Percentiles rank a stretch among this genome's conserved stretches.
These are phyloP conservation scores for Limnephilus auricula DNA, from an alignment of 2,888 invertebrate species.

Conservation along the genomic window DNA sequence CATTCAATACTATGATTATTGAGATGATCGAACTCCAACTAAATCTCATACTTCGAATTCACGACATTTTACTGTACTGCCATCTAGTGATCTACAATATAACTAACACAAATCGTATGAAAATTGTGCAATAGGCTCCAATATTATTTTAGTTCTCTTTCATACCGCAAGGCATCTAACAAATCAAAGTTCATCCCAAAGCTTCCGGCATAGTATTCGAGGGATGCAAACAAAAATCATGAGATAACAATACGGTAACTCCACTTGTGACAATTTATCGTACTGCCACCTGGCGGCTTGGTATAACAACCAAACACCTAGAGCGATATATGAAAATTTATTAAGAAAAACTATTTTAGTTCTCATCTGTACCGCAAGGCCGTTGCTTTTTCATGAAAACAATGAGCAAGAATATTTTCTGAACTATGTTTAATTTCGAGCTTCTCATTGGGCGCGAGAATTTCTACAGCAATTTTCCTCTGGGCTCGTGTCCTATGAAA, in stretches of 20 bases:
- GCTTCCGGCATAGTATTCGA: constrained; percentile 10
- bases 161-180: neutral
- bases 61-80: neutral
- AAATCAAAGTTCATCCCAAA: neutral
- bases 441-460: constrained; percentile 52
- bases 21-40: neutral
- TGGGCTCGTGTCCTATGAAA: constrained; percentile 41
- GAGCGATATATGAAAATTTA: neutral
- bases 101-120: neutral
- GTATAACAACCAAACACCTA: neutral
- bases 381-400: neutral
- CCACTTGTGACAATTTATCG: neutral
- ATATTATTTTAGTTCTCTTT: neutral
- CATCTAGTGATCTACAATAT: neutral
- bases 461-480: constrained; percentile 48
- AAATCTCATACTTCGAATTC: neutral
- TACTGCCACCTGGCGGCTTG: neutral
- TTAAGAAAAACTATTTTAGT: neutral
- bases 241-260: constrained; percentile 2
- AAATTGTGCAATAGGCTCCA: neutral
- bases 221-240: constrained; percentile 5
- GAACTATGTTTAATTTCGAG: neutral
- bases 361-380: neutral
- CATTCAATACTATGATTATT: neutral
- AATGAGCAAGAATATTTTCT: neutral